Evolutionary conservation across 2,113 vertebrate species (phyloP).

Genomic region (rabbit (Oryctolagus cuniculus)): mOryCun1.1 NC_091433.1:71816501-71817000

Average conservation of each 20-base stretch:
- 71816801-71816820: background rate
- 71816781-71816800: background rate
- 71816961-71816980: background rate
- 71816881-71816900: background rate
- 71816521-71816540: background rate
- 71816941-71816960: background rate
- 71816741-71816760: background rate
- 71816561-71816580: background rate
- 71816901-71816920: background rate
- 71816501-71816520: background rate
- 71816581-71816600: background rate
- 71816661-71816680: background rate
- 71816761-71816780: background rate
- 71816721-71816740: background rate
- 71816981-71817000: background rate
- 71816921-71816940: background rate
- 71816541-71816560: background rate
- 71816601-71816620: conserved; percentile 31
- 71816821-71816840: background rate
- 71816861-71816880: background rate
- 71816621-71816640: background rate
- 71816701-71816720: background rate
- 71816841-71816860: background rate
- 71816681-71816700: background rate
- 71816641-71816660: background rate